Conservation (phyloP, 2,888 invertebrate species). For the Luperina testacea region DNA sequence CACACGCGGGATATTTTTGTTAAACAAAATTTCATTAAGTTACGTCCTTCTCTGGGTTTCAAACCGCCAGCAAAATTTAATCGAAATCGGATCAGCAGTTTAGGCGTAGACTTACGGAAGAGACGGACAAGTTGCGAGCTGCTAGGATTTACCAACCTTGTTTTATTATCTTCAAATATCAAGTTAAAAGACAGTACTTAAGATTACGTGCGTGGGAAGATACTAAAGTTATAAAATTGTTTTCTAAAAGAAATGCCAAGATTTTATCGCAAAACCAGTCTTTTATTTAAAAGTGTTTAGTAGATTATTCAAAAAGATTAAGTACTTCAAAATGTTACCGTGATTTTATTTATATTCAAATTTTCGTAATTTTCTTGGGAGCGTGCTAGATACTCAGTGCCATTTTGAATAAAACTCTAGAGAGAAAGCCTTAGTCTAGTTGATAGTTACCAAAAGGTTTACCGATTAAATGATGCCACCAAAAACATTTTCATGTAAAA, state of each 20-base stretch:
- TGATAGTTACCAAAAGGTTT: not conserved
- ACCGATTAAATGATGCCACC: not conserved
- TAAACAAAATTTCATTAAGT: not conserved
- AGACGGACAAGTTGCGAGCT: not conserved
- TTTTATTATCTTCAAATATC: not conserved
- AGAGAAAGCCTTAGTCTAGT: not conserved
- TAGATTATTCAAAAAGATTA: slow-evolving; percentile 1
- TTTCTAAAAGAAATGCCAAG: slow-evolving; percentile 9
- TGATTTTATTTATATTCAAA: not conserved
- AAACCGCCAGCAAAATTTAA: slow-evolving; percentile 1
- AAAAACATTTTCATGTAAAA: no score
- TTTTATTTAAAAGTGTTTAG: slow-evolving; percentile 3
- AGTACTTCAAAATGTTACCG: not conserved
- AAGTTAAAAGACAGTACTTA: not conserved
- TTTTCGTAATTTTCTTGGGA: not conserved
- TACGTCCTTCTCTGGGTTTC: not conserved
- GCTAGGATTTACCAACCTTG: not conserved
- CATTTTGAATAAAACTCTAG: not conserved
- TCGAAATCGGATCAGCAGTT: slow-evolving; percentile 14
- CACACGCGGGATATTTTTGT: not conserved
- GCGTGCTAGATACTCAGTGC: not conserved
- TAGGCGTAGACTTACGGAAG: slow-evolving; percentile 1
- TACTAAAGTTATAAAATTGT: not conserved
- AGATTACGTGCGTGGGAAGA: slow-evolving; percentile 10
- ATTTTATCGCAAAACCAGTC: not conserved